A percentile compares a stretch with the other conserved stretches of the same genome.
Conservation (phyloP, 2,888 invertebrate genomes). For the Dromius quadrimaculatus region DNA sequence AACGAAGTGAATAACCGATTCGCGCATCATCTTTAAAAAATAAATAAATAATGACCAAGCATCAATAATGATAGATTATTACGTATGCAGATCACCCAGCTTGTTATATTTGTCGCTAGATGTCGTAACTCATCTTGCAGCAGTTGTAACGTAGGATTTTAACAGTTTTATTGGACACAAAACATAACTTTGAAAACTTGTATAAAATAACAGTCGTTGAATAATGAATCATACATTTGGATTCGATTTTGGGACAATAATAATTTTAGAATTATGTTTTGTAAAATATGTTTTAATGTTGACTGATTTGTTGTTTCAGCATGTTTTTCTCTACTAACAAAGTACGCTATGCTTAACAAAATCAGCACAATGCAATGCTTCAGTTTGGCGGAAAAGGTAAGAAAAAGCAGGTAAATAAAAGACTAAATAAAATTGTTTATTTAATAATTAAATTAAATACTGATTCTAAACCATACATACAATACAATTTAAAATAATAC, state of each 20-base stretch:
- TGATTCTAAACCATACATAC: constrained; percentile 27
- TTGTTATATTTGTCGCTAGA: constrained; percentile 17
- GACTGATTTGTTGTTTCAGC: constrained; percentile 35
- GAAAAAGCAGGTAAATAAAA: constrained; percentile 47
- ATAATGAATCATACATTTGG: not conserved
- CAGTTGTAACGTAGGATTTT: constrained; percentile 8
- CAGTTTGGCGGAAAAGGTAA: constrained; percentile 38
- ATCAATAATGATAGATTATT: constrained; percentile 17
- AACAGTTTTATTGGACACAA: constrained; percentile 2
- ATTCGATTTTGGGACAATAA: not conserved
- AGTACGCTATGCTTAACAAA: constrained; percentile 37
- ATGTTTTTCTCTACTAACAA: constrained; percentile 44
- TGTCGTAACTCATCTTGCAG: constrained; percentile 29
- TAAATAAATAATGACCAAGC: constrained; percentile 12
- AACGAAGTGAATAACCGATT: constrained; percentile 7
- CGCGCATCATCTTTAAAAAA: constrained; percentile 11
- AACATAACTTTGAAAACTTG: constrained; percentile 19
- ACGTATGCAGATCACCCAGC: constrained; percentile 17
- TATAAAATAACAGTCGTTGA: not conserved
- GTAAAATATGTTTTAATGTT: constrained; percentile 18
- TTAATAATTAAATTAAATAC: constrained; percentile 29
- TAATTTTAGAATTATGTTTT: constrained; percentile 21
- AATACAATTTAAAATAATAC: constrained; percentile 23
- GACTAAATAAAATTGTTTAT: constrained; percentile 4
- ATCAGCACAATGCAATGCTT: constrained; percentile 38